These are phyloP conservation scores for Hippocampus comes DNA, from an alignment of 2,113 vertebrate genomes.

Conservation along the genomic window DNA sequence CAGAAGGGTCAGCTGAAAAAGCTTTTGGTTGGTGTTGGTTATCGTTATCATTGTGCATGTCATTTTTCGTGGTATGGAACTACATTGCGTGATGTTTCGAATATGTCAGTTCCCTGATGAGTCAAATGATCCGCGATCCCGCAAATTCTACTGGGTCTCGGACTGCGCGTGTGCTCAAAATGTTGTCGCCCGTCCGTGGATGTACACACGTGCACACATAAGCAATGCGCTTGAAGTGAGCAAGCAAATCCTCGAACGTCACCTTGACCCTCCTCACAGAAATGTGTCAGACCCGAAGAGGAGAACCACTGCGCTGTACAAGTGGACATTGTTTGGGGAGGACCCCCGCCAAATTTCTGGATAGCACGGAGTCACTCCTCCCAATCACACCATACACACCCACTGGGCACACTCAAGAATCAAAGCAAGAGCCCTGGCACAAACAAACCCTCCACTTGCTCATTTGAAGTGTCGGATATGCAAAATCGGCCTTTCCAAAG, in stretches of 20 bases:
- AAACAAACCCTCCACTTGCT: conserved; percentile 4
- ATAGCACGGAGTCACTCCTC: conserved; percentile 11
- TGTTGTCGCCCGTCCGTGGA: neutral
- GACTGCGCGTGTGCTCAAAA: too few relatives aligned
- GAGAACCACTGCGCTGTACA: conserved; percentile 44
- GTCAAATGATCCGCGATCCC: neutral
- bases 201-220: neutral
- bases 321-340: conserved; percentile 68
- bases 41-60: neutral
- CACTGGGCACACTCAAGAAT: conserved; percentile 16
- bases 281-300: conserved; percentile 27
- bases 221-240: neutral
- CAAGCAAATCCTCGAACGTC: neutral
- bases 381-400: neutral
- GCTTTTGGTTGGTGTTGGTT: neutral
- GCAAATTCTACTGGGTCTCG: neutral
- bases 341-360: conserved; percentile 41
- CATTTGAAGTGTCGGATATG: conserved; percentile 4
- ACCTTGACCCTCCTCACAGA: neutral
- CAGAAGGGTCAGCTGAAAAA: neutral
- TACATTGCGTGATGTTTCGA: neutral
- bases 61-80: neutral
- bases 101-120: neutral
- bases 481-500: conserved; percentile 16
- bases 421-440: neutral